Percentiles rank a stretch among this genome's conserved stretches.
Conservation (phyloP, 2,797 vertebrate species). For the Otus scops region DNA sequence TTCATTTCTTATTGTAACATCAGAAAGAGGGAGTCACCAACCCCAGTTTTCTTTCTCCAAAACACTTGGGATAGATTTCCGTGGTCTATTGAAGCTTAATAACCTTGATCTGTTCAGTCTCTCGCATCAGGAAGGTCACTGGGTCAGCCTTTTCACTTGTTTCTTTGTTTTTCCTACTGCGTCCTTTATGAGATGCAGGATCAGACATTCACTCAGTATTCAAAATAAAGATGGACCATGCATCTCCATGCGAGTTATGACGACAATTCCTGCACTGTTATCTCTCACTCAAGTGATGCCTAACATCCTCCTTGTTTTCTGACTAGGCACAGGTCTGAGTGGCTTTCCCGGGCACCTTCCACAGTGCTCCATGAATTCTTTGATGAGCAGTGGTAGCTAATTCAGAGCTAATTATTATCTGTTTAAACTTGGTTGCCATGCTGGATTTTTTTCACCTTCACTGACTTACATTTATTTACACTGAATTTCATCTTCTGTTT, state of each 20-base stretch:
- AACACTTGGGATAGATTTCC: not conserved
- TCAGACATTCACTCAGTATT: not conserved
- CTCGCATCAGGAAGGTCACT: not conserved
- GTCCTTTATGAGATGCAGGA: not conserved
- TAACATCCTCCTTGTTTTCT: not conserved
- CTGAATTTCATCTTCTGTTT: conserved; percentile 51
- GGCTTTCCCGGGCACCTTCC: not conserved
- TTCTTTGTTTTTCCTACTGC: not conserved
- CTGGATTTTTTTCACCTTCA: not conserved
- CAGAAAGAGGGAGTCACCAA: not conserved
- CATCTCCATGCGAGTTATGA: not conserved
- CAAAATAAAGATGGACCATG: rapidly evolving
- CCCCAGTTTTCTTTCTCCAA: not conserved
- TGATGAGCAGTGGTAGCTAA: not conserved
- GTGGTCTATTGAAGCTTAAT: not conserved
- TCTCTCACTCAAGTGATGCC: rapidly evolving
- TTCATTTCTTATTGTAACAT: not conserved
- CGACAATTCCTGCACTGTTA: not conserved
- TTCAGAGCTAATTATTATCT: not conserved
- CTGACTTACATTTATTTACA: conserved; percentile 41
- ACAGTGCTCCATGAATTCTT: rapidly evolving
- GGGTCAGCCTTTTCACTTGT: not conserved
- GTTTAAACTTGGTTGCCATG: not conserved
- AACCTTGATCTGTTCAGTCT: not conserved
- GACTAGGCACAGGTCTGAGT: not conserved